Conservation (phyloP, 2,797 vertebrate genomes). For the Melanotaenia parkinsoni region DNA sequence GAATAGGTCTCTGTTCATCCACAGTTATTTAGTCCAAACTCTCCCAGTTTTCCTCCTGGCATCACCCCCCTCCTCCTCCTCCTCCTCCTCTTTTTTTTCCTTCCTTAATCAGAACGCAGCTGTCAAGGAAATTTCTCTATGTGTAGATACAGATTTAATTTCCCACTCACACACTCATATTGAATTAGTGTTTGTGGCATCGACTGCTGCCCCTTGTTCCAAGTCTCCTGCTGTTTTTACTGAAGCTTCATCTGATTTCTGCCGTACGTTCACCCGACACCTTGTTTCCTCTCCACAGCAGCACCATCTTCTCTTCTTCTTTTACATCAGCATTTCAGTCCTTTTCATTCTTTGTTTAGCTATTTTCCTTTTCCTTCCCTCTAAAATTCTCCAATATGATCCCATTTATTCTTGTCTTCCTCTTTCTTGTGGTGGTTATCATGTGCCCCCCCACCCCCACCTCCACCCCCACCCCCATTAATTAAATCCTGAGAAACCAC, state of each 20-base stretch:
- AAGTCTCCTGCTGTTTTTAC: constrained; percentile 14
- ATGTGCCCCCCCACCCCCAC: constrained; percentile 7
- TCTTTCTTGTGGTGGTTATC: not conserved
- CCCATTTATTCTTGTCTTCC: not conserved
- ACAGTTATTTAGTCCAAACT: not conserved
- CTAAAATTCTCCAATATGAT: constrained; percentile 30
- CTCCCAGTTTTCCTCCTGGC: too few relatives aligned
- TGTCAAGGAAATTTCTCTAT: not conserved
- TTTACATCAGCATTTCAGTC: not conserved
- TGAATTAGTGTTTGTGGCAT: not conserved
- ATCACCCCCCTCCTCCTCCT: not conserved
- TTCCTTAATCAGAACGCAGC: constrained; percentile 15
- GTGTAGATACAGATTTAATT: not conserved
- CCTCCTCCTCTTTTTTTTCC: constrained; percentile 26
- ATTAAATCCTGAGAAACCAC: constrained; percentile 42
- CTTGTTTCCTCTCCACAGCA: not conserved
- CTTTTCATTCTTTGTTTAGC: not conserved
- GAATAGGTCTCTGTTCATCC: not conserved
- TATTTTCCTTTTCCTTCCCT: too few relatives aligned
- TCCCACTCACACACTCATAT: not conserved
- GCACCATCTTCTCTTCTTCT: not conserved
- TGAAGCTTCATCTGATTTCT: too few relatives aligned
- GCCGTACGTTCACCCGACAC: not conserved
- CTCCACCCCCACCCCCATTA: too few relatives aligned
- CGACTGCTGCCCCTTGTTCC: not conserved